phyloP scores from a whole-genome alignment of 2,888 invertebrate genomes.

The Zele albiditarsus region DNA sequence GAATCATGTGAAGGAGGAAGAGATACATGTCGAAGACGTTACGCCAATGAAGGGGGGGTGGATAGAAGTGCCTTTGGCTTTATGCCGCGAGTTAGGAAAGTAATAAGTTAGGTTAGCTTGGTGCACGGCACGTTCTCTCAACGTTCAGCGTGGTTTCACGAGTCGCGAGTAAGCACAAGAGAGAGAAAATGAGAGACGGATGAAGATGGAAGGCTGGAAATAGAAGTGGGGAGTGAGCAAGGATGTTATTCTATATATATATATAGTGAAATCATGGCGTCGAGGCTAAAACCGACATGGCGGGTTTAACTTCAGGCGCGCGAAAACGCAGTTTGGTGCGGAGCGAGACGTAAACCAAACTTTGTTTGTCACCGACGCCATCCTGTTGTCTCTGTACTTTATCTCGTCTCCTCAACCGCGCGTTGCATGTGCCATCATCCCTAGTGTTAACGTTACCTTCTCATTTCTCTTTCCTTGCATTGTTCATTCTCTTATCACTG shows the following conservation, averaged over 20 bases:
- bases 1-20: neutral
- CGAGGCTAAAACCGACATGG: conserved; percentile 60
- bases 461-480: conserved; percentile 10
- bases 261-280: conserved; percentile 23
- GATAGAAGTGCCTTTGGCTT: conserved; percentile 49
- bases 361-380: conserved; percentile 67
- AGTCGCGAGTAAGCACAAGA: conserved; percentile 20
- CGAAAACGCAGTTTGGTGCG: conserved; percentile 63
- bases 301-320: conserved; percentile 61
- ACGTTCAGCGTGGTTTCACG: conserved; percentile 29
- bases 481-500: conserved; percentile 36
- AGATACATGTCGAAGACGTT: conserved; percentile 14
- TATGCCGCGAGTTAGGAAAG: conserved; percentile 55
- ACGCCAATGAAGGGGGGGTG: conserved; percentile 7
- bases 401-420: conserved; percentile 54
- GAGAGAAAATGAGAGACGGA: conserved; percentile 20
- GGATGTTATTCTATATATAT: neutral
- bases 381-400: conserved; percentile 63
- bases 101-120: conserved; percentile 59
- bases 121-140: conserved; percentile 51
- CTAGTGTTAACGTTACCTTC: conserved; percentile 6
- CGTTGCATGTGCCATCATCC: conserved; percentile 29
- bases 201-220: neutral
- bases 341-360: conserved; percentile 64
- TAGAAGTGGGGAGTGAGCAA: conserved; percentile 24